Evolutionary conservation across 2,797 vertebrate genomes (phyloP), one percentile per base, ranked within the genome.

Genomic region (Gymnocypris eckloni): DNA sequence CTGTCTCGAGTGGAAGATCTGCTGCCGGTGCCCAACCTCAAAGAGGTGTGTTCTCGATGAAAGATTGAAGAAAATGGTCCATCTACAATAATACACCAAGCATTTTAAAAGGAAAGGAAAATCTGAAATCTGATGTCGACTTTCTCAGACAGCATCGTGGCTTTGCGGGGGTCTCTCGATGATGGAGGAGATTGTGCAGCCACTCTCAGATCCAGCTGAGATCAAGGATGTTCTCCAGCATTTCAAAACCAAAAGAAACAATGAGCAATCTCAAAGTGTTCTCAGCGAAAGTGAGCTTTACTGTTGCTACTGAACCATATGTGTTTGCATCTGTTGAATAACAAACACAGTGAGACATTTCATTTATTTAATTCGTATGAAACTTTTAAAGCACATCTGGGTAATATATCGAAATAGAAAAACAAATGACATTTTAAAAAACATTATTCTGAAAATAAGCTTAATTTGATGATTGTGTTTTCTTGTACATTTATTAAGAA

Each of bases 1-100:
- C 86, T 95, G 54, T 94, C 91, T 88, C 94, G 95, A 71, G 90
- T 97, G 45, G 90, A 94, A 87, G 95, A 95, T 89, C 90, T 96
- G 64, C 79, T 97, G 61, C 96, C 96, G 0, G 79, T 92, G 16
- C 94, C 94, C 13, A 92, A 94, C 56, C 86, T 95, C 0, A 90
- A 95, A 87, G 94, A 97, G 95, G 97, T 97, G 69, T 89, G 79
- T 72, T 8, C 13, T 67, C 33, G 16, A 20, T 52, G 3, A 41
- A 59, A 78, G 52, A 78, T 41, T 39, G 16, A 67, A 37, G 66
- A 67, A 67, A 67, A 67, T 37, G 16, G 33, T 67, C 66, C 33
- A 18, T 10, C 66, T 37, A 67, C 16, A 67, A 37, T 18, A 67
- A 20, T 20, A 69, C 20, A 69, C 8, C 66, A 69, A 39, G 20